phyloP scores from a whole-genome alignment of 2,888 invertebrate species.

The Laspeyria flexula region DNA sequence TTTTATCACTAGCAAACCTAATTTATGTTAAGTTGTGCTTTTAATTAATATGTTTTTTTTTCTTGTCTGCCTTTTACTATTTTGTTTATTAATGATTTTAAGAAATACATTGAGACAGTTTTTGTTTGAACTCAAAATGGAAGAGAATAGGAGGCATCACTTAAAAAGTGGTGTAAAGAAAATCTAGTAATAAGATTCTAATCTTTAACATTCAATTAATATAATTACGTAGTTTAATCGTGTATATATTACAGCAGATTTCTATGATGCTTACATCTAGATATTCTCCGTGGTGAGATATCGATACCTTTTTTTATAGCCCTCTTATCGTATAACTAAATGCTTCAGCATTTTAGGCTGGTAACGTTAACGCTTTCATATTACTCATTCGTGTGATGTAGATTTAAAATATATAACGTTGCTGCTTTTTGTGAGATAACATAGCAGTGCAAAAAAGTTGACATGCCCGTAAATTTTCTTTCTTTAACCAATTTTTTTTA shows the following conservation, averaged over 20 bases:
- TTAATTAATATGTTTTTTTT: constrained; percentile 66
- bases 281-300: constrained; percentile 25
- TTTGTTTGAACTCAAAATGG: too few species aligned
- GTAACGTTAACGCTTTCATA: neutral
- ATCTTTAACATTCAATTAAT: constrained; percentile 1
- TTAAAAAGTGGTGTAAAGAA: neutral
- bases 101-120: too few species aligned
- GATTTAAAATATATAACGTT: neutral
- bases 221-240: neutral
- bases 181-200: too few species aligned
- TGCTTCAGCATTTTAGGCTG: constrained; percentile 27
- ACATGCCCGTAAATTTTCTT: too few species aligned
- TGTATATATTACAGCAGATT: constrained; percentile 16
- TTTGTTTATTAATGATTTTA: constrained; percentile 27
- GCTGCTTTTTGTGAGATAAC: neutral
- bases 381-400: neutral
- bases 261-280: constrained; percentile 29
- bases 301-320: constrained; percentile 37
- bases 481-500: too few species aligned
- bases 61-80: constrained; percentile 30
- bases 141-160: too few species aligned
- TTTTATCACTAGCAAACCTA: constrained; percentile 62
- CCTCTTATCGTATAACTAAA: constrained; percentile 34
- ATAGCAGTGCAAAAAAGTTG: too few species aligned
- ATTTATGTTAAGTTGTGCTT: constrained; percentile 60